Percentiles rank a stretch among this genome's conserved stretches.
phyloP scores from a whole-genome alignment of 1,140 invertebrate genomes.

The Caerostris darwini region DNA sequence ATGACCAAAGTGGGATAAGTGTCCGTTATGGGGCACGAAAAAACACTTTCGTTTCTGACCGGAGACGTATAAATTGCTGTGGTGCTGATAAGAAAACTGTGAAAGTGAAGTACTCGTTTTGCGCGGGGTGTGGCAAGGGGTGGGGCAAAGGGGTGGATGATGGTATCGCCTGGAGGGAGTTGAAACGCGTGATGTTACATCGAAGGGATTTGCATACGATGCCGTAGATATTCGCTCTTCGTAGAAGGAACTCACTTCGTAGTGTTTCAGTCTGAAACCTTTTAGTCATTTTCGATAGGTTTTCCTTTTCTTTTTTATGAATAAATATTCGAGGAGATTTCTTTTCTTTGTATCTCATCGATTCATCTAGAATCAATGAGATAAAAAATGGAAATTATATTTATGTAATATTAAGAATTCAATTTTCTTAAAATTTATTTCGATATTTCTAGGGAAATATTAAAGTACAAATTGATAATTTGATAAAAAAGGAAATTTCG shows the following conservation, averaged over 20 bases:
- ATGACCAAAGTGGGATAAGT: too few species aligned
- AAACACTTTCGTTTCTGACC: too few species aligned
- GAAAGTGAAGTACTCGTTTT: constrained; percentile 7
- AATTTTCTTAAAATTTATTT: background rate
- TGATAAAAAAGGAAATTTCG: too few species aligned
- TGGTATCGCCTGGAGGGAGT: too few species aligned
- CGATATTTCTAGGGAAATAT: background rate
- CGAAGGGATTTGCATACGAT: constrained; percentile 31
- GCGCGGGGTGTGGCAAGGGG: background rate
- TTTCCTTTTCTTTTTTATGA: background rate
- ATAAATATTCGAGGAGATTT: background rate
- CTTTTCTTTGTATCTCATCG: background rate
- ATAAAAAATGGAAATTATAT: background rate
- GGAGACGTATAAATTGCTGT: too few species aligned
- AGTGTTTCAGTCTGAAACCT: background rate
- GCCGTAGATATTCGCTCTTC: background rate
- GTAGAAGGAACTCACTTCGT: background rate
- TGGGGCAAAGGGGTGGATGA: background rate
- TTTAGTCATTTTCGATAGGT: background rate
- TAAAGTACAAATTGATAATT: too few species aligned
- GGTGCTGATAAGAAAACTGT: too few species aligned
- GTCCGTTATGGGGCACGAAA: too few species aligned
- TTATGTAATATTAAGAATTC: background rate
- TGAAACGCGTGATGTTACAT: too few species aligned
- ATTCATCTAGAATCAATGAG: background rate